These are phyloP conservation scores for Polypterus senegalus DNA, from an alignment of 2,113 vertebrate species.

Conservation along the genomic window DNA sequence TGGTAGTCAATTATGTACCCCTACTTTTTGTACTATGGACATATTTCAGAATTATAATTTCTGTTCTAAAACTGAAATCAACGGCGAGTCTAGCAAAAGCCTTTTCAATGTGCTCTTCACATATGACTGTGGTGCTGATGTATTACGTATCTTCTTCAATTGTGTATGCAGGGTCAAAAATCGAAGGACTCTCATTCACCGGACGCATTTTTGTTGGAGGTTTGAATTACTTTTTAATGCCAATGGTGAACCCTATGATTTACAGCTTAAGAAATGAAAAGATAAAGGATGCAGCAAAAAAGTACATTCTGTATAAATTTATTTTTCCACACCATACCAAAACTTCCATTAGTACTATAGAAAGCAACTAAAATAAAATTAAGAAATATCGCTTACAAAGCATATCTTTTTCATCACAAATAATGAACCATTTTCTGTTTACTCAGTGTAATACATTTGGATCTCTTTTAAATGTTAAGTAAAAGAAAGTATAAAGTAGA, in stretches of 20 bases:
- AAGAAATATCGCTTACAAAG: too few species aligned
- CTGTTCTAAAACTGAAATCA: background rate
- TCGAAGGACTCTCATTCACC: background rate
- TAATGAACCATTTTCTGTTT: too few species aligned
- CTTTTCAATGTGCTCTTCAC: background rate
- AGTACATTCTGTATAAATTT: background rate
- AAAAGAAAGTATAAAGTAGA: too few species aligned
- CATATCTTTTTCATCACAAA: too few species aligned
- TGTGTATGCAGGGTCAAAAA: background rate
- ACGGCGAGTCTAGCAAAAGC: background rate
- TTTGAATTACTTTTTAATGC: background rate
- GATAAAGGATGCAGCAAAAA: background rate
- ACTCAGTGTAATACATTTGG: too few species aligned
- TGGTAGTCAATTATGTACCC: background rate
- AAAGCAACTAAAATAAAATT: too few species aligned
- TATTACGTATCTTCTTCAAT: background rate
- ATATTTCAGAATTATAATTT: background rate
- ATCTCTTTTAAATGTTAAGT: too few species aligned
- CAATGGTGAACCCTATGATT: background rate
- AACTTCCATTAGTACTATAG: background rate
- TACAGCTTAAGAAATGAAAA: slow-evolving; percentile 1
- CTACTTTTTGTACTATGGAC: background rate
- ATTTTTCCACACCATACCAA: background rate
- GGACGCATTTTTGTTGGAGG: background rate
- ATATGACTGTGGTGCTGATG: background rate